Evolutionary conservation across 2,888 invertebrate species (phyloP).

Genomic region (Opisthograptis luteolata): DNA sequence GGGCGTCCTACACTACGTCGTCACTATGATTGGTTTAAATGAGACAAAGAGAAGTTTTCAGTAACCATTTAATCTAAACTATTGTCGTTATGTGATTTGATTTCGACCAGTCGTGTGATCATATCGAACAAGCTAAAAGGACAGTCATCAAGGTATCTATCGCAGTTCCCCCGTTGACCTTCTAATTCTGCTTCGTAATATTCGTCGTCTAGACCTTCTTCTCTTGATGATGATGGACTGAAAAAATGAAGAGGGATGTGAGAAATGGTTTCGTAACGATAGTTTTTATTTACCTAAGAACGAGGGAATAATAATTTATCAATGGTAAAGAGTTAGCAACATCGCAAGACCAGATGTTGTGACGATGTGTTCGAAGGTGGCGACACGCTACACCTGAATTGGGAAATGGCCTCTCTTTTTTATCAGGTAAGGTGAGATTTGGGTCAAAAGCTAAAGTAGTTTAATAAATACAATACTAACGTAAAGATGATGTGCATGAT

Average conservation of each 20-base stretch:
- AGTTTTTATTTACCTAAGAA: background rate
- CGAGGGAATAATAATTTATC: background rate
- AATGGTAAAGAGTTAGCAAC: too few species aligned
- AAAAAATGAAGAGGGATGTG: slow-evolving; percentile 36
- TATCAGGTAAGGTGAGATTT: too few species aligned
- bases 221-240: slow-evolving; percentile 85
- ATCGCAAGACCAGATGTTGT: too few species aligned
- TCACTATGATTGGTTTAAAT: too few species aligned
- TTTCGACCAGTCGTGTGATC: slow-evolving; percentile 76
- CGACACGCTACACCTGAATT: too few species aligned
- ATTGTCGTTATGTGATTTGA: slow-evolving; percentile 29
- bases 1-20: too few species aligned
- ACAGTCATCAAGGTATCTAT: slow-evolving; percentile 82
- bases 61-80: slow-evolving; percentile 2
- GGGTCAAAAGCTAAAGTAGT: background rate
- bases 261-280: slow-evolving; percentile 14
- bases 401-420: too few species aligned
- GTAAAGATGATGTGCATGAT: slow-evolving; percentile 88
- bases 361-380: too few species aligned
- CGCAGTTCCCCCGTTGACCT: slow-evolving; percentile 82
- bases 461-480: slow-evolving; percentile 76
- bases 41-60: background rate
- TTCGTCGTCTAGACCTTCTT: slow-evolving; percentile 82
- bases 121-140: slow-evolving; percentile 86
- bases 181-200: slow-evolving; percentile 84